Evolutionary conservation across 2,888 invertebrate genomes (phyloP).

Genomic region (Synergus itoensis): DNA sequence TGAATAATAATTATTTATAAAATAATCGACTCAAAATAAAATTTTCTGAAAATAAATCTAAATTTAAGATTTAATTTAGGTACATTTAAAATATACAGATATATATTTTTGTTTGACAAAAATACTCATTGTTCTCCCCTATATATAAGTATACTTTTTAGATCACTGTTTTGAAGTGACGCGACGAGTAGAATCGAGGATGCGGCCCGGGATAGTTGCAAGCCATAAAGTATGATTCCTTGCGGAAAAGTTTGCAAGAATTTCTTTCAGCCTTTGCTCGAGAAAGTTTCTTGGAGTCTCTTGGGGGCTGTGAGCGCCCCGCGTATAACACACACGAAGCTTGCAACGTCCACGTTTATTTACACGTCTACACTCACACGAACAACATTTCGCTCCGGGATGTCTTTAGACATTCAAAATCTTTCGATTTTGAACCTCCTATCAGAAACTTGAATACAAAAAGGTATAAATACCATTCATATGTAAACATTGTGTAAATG

Average conservation of each 20-base stretch:
- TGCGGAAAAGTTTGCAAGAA: constrained; percentile 58
- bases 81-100: no score
- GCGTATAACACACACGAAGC: constrained; percentile 50
- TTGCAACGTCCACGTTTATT: constrained; percentile 23
- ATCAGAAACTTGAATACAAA: background rate
- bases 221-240: constrained; percentile 55
- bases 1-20: no score
- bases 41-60: no score
- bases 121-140: background rate
- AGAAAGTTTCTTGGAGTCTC: constrained; percentile 65
- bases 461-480: background rate
- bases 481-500: no score
- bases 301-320: constrained; percentile 63
- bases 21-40: no score
- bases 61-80: no score
- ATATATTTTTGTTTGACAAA: background rate
- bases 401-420: constrained; percentile 1
- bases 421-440: constrained; percentile 18
- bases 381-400: constrained; percentile 23
- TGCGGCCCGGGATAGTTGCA: constrained; percentile 47
- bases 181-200: constrained; percentile 19
- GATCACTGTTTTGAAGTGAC: constrained; percentile 8
- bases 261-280: constrained; percentile 55
- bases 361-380: background rate
- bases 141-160: background rate